Conservation (phyloP, 2,888 invertebrate genomes). For the Operophtera brumata region DNA sequence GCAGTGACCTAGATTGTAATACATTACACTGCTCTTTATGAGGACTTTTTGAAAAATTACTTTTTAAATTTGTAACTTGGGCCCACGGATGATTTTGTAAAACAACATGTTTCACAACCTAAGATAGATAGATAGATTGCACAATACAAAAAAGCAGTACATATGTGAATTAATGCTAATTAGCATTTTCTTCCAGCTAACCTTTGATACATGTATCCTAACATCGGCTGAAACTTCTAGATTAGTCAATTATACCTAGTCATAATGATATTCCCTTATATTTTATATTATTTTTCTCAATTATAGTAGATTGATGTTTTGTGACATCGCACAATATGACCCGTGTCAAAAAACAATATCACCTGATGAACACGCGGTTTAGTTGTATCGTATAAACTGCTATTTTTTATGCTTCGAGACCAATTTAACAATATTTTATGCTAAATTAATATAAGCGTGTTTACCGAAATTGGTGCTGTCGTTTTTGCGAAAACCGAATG, state of each 20-base stretch:
- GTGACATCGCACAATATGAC: neutral
- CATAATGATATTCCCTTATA: too few relatives aligned
- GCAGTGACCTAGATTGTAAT: slow-evolving; percentile 74
- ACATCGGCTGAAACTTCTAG: too few relatives aligned
- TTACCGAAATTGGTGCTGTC: slow-evolving; percentile 55
- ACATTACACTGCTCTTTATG: slow-evolving; percentile 71
- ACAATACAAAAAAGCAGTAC: too few relatives aligned
- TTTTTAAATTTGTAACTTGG: slow-evolving; percentile 67
- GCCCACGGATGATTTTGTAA: slow-evolving; percentile 50
- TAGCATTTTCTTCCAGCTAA: too few relatives aligned
- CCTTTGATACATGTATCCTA: too few relatives aligned
- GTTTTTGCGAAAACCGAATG: slow-evolving; percentile 55
- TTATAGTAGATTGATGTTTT: too few relatives aligned
- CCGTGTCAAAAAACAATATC: neutral
- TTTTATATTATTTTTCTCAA: too few relatives aligned
- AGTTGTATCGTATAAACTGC: slow-evolving; percentile 78
- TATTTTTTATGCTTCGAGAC: slow-evolving; percentile 70
- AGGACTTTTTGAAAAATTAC: slow-evolving; percentile 80
- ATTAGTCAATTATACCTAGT: too few relatives aligned
- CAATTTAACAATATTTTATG: slow-evolving; percentile 73
- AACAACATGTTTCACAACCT: neutral
- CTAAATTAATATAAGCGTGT: slow-evolving; percentile 67
- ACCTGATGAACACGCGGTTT: slow-evolving; percentile 26
- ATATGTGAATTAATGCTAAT: too few relatives aligned
- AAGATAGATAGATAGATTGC: too few relatives aligned